Base-by-base conservation (phyloP, 1,140 invertebrate species). In the Eumaeus atala region DNA sequence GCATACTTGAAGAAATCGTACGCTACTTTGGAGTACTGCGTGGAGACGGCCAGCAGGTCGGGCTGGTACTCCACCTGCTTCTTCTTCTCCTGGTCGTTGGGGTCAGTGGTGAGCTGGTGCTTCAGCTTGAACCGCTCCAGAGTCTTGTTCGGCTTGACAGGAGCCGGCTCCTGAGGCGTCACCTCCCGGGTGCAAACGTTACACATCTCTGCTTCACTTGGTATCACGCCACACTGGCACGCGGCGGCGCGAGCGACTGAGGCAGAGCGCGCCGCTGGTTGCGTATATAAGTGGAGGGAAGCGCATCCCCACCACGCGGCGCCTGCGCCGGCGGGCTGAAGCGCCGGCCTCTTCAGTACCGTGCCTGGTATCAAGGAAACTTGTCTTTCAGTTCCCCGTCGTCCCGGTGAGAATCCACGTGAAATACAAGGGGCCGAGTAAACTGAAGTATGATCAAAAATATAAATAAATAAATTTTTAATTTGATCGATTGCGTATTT, bases 1-100 rank as follows among this genome's bases (percentile, higher is more conserved):
- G 33, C 56, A 35, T 72, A 59, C 51, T 77, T 84, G 64, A 77
- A 68, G 49, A 77, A 44, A 48, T 87, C 78, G 62, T 76, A 84
- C 1, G 59, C 70, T 9, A 82, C 12, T 61, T 84, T 84, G 37
- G 78, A 74, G 61, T 66, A 79, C 62, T 84, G 80, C 10, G 84
- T 87, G 38, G 84, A 87, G 5, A 87, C 54, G 4, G 84, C 77
- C 7, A 87, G 72, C 3, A 87, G 67, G 40, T 87, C 84, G 0
- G 84, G 84, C 62, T 87, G 84, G 65, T 87, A 87, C 2, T 70
- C 84, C 48, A 87, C 80, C 37, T 79, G 70, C 58, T 70, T 72
- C 64, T 84, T 80, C 47, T 77, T 82, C 33, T 74, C 75, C 9
- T 59, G 64, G 51, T 73, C 62, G 9, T 37, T 54, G 21, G 84